Conservation (phyloP, 2,797 vertebrate species). For the Macrochelys suwanniensis region DNA sequence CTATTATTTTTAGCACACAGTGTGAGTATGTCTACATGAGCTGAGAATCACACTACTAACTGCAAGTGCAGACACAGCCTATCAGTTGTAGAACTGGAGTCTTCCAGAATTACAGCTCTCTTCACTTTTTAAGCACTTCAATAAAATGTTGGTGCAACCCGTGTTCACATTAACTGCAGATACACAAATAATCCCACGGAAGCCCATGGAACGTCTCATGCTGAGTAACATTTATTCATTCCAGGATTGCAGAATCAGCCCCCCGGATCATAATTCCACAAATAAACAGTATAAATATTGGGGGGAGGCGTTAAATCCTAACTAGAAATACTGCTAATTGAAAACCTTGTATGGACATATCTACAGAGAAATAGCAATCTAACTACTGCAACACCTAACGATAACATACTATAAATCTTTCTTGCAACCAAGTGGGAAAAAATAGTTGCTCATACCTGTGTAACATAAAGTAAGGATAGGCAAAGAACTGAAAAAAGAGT, state of each 20-base stretch:
- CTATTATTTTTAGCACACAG: background rate
- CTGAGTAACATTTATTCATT: background rate
- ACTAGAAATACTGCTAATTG: background rate
- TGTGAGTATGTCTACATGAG: background rate
- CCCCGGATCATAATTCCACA: background rate
- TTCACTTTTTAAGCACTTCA: background rate
- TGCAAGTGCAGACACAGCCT: background rate
- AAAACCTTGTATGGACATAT: background rate
- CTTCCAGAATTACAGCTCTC: background rate
- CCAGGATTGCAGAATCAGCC: background rate
- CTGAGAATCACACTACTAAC: background rate
- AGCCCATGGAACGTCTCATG: background rate
- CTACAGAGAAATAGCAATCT: background rate
- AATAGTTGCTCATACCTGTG: background rate
- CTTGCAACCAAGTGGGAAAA: background rate
- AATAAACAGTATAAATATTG: background rate
- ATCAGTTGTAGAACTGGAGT: rapidly evolving
- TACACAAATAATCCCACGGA: rapidly evolving
- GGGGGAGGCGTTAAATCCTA: background rate
- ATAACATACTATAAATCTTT: background rate
- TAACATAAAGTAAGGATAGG: background rate
- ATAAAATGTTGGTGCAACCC: background rate
- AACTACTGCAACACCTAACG: background rate
- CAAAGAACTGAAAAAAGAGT: background rate
- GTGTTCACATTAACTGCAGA: background rate